These are phyloP conservation scores for Clitarchus hookeri DNA, from an alignment of 2,888 invertebrate species.

Conservation along the genomic window DNA sequence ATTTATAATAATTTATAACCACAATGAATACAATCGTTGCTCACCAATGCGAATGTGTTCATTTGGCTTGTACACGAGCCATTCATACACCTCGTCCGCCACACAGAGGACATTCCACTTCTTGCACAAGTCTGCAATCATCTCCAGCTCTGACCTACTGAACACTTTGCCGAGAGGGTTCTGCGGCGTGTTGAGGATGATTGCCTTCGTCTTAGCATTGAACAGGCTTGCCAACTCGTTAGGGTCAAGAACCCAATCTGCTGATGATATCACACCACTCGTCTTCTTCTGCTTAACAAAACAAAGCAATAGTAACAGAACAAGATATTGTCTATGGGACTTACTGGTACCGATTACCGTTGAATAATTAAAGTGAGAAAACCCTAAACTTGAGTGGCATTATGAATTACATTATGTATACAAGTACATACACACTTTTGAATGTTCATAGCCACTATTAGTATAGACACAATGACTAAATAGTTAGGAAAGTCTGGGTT, in stretches of 20 bases:
- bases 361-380: slow-evolving; percentile 4
- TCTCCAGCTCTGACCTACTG: slow-evolving; percentile 66
- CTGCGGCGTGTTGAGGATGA: slow-evolving; percentile 96
- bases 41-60: slow-evolving; percentile 89
- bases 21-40: slow-evolving; percentile 39
- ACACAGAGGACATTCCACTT: slow-evolving; percentile 91
- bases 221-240: slow-evolving; percentile 80
- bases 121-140: slow-evolving; percentile 86
- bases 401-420: slow-evolving; percentile 11
- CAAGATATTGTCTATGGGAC: background rate
- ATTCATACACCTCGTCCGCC: slow-evolving; percentile 98
- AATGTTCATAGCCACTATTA: too few species aligned
- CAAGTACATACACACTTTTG: background rate
- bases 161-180: slow-evolving; percentile 97
- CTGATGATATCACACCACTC: slow-evolving; percentile 65
- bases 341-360: background rate
- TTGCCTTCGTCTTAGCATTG: slow-evolving; percentile 86
- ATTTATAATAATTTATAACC: too few species aligned
- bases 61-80: slow-evolving; percentile 85
- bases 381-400: background rate
- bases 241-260: slow-evolving; percentile 88
- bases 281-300: slow-evolving; percentile 54
- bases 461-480: too few species aligned
- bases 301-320: slow-evolving; percentile 26
- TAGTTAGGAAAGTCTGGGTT: too few species aligned